Evolutionary conservation across 1,140 invertebrate species (phyloP), one percentile per base, ranked within the genome.

Genomic region (Polypedilum pembai): DNA sequence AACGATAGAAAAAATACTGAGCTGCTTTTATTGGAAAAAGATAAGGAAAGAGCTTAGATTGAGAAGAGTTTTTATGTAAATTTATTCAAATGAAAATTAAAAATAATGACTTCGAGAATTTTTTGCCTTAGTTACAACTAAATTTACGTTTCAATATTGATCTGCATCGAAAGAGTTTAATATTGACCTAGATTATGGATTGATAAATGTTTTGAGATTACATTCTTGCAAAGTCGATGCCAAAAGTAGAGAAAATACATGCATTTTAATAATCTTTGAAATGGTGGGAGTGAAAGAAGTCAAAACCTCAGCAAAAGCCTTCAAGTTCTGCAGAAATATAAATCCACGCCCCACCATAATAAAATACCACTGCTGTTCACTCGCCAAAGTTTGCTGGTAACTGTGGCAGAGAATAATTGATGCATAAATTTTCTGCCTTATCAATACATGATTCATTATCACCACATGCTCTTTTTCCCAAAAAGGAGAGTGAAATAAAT

Each of bases 21-120:
- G n/a, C 10, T 56, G 12, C 12, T 56, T 56, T 56, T 12, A 15
- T 15, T 56, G 8, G n/a, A 12, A 56, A 45, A 45, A 45, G 40
- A 41, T 7, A 41, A 45, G 41, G 15, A 3, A 15, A 8, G 7
- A 45, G 2, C 7, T 45, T 45, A 12, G 12, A 56, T 56, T 12
- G n/a, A 15, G 15, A 33, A 33, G 5, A 33, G 24, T 3, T 33
- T 33, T 33, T 33, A 56, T 56, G 45, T 56, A 56, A 56, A n/a
- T 56, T 56, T 56, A 56, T 56, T 12, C 45, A 56, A 56, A 56
- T 56, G 45, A 56, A 56, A 56, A 56, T 56, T 56, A 56, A 56
- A 56, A 56, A 56, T 56, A 56, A 56, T 56, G 45, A 56, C 45
- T 56, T 1, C 45, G 3, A 56, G 4, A n/a, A 15, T 12, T 10